Evolutionary conservation across 2,797 vertebrate genomes (phyloP).

Genomic region (Poecilia gillii): DNA sequence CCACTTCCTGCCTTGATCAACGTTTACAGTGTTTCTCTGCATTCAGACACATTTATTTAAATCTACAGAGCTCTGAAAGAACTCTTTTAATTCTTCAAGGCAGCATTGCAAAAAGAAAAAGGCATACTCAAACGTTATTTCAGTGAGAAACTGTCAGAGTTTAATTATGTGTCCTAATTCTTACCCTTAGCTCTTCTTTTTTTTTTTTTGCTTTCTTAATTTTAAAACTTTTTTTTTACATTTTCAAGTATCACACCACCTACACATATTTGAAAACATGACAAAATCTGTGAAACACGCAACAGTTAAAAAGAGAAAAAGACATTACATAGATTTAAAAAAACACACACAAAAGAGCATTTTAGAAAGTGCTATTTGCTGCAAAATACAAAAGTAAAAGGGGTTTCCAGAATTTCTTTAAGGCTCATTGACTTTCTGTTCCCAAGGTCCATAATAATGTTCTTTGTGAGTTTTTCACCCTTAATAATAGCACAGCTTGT

Average conservation of each 20-base stretch:
- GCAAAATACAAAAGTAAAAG: background rate
- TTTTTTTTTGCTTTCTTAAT: background rate
- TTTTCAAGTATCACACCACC: background rate
- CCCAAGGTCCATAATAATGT: background rate
- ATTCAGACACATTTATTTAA: slow-evolving; percentile 36
- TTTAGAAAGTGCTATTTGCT: background rate
- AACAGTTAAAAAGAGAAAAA: background rate
- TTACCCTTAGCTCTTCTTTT: background rate
- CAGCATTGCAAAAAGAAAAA: background rate
- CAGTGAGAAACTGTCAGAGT: background rate
- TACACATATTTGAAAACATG: background rate
- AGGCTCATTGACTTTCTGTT: background rate
- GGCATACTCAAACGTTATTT: background rate
- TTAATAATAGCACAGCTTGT: background rate
- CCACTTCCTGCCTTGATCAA: slow-evolving; percentile 54
- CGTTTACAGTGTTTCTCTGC: slow-evolving; percentile 29
- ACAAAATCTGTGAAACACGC: background rate
- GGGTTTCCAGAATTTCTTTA: background rate
- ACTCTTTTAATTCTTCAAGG: slow-evolving; percentile 16
- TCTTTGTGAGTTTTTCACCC: background rate
- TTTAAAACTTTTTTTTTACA: background rate
- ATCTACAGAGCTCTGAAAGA: slow-evolving; percentile 28
- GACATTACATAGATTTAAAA: background rate
- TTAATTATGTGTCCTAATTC: background rate
- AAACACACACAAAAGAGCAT: background rate